These are phyloP conservation scores for Mesocricetus auratus DNA, from an alignment of 2,113 vertebrate genomes.

Conservation along the genomic window DNA sequence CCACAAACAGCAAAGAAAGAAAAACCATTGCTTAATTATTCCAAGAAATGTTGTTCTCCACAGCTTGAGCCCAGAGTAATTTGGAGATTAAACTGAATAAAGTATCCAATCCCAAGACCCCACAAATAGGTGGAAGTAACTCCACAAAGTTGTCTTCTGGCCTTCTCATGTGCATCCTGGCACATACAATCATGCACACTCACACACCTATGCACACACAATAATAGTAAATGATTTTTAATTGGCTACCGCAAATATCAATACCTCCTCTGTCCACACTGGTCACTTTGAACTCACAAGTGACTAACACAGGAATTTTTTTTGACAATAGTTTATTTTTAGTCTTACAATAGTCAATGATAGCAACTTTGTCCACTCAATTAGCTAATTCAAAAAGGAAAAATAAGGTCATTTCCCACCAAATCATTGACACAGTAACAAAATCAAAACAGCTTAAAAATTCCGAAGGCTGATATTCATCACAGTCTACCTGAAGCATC, in stretches of 20 bases:
- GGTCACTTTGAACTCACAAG: constrained; percentile 55
- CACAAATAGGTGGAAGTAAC: background rate
- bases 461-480: constrained; percentile 61
- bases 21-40: background rate
- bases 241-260: constrained; percentile 47
- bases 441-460: constrained; percentile 62
- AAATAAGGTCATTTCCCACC: constrained; percentile 60
- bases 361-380: constrained; percentile 63
- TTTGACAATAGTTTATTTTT: constrained; percentile 67
- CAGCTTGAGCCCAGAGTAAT: constrained; percentile 51
- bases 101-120: background rate
- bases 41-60: constrained; percentile 9
- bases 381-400: constrained; percentile 67
- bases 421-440: constrained; percentile 64
- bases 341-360: constrained; percentile 62
- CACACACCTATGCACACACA: background rate
- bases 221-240: background rate
- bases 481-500: constrained; percentile 44
- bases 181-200: background rate
- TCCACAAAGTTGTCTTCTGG: background rate
- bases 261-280: background rate
- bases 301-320: constrained; percentile 45
- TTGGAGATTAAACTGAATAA: constrained; percentile 28
- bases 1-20: constrained; percentile 25
- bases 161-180: background rate